Conservation (phyloP, 92 coral and sea anemone genomes). For the Hydrozoanthus gracilis region DNA sequence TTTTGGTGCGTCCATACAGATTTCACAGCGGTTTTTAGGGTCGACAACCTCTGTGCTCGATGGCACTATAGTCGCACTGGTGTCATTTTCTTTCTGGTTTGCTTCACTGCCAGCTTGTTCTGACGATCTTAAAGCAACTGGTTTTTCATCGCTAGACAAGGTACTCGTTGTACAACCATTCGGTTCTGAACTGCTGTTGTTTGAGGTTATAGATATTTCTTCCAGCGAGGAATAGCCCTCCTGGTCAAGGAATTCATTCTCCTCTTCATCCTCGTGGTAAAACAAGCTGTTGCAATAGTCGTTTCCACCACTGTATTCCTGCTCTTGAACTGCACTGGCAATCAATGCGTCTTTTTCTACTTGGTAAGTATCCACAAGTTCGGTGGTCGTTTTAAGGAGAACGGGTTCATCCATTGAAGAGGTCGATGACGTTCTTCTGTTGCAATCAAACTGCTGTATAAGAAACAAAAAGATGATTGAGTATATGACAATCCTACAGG, state of each 20-base stretch:
- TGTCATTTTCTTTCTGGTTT: not conserved
- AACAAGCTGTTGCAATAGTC: not conserved
- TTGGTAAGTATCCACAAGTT: not conserved
- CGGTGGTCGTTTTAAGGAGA: not conserved
- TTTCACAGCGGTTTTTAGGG: conserved; percentile 50
- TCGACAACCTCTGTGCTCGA: not conserved
- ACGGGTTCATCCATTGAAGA: not conserved
- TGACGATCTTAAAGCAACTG: not conserved
- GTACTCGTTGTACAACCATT: not conserved
- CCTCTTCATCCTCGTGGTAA: conserved; percentile 1
- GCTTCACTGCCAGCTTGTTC: not conserved
- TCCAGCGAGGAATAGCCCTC: not conserved
- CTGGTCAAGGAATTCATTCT: not conserved
- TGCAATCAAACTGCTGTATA: not conserved
- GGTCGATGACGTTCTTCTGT: not conserved
- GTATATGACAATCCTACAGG: too few species aligned
- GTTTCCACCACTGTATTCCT: not conserved
- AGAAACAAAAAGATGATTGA: not conserved
- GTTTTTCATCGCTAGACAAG: conserved; percentile 1
- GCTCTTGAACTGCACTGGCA: conserved; percentile 24
- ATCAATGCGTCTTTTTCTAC: conserved; percentile 22
- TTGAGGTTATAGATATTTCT: not conserved
- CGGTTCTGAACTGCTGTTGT: not conserved
- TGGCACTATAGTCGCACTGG: not conserved
- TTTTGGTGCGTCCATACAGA: conserved; percentile 72